A percentile compares a stretch with the other conserved stretches of the same genome.
Evolutionary conservation across 2,888 invertebrate species (phyloP).

Genomic region (Eupeodes latifasciatus): DNA sequence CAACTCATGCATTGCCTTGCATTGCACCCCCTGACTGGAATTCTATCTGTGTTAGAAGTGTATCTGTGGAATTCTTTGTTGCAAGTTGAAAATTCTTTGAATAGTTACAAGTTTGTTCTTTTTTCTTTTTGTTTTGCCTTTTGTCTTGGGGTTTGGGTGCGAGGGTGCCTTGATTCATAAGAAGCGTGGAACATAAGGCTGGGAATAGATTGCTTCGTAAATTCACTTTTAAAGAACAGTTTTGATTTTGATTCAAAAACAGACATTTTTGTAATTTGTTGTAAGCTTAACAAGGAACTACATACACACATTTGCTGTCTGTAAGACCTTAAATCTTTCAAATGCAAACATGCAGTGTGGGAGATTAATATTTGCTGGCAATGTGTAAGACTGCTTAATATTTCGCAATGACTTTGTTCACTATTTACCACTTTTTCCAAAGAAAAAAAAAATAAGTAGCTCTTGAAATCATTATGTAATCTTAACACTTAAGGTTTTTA

Average conservation of each 20-base stretch:
- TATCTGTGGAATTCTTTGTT: conserved; percentile 42
- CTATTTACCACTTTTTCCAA: too few species aligned
- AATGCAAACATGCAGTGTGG: too few species aligned
- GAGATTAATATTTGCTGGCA: too few species aligned
- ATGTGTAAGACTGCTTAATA: too few species aligned
- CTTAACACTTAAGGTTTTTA: too few species aligned
- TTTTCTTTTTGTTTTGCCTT: neutral
- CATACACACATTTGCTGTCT: too few species aligned
- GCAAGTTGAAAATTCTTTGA: conserved; percentile 53
- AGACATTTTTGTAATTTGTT: neutral
- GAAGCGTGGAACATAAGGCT: neutral
- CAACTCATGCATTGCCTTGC: neutral
- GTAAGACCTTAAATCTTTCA: too few species aligned
- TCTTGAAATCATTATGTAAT: too few species aligned
- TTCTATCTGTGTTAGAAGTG: conserved; percentile 24
- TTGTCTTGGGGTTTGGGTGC: neutral
- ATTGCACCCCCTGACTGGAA: conserved; percentile 1
- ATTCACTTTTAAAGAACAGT: neutral
- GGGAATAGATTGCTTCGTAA: neutral
- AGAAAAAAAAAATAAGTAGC: too few species aligned
- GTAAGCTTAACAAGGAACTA: too few species aligned
- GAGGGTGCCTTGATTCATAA: neutral
- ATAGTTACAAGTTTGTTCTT: neutral
- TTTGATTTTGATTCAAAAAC: neutral
- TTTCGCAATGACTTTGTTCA: too few species aligned